Conservation (phyloP, 2,797 vertebrate genomes). For the Podarcis siculus region DNA sequence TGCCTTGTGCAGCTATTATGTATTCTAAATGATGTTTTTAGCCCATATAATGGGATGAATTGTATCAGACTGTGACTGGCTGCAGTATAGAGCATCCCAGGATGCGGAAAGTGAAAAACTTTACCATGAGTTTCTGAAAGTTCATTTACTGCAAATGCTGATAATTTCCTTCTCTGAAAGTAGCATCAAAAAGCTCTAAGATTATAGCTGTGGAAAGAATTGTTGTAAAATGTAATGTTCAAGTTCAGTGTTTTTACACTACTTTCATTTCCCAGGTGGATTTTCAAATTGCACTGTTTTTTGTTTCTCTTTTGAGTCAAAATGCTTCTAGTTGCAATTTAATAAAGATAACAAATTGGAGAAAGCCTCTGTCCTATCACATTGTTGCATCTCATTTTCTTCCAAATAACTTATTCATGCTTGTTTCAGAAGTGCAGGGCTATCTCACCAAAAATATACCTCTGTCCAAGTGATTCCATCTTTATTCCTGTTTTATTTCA, state of each 20-base stretch:
- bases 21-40: neutral
- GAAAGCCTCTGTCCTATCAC: neutral
- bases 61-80: neutral
- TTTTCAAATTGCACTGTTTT: neutral
- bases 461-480: neutral
- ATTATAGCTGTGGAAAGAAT: neutral
- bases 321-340: constrained; percentile 1
- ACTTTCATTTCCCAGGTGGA: neutral
- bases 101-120: neutral
- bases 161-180: neutral
- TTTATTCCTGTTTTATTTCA: neutral
- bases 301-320: neutral
- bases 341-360: constrained; percentile 1
- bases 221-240: neutral
- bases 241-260: neutral
- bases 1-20: neutral
- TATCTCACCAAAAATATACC: neutral
- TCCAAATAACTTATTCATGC: neutral
- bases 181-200: constrained; percentile 1
- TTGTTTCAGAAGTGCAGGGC: neutral
- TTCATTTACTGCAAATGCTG: neutral
- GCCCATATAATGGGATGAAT: neutral
- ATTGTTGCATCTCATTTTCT: accelerated
- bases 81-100: neutral
- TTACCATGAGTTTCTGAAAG: neutral